Percentiles rank a stretch among this genome's conserved stretches.
phyloP scores from a whole-genome alignment of 2,888 invertebrate species.

The Eudemis profundana region DNA sequence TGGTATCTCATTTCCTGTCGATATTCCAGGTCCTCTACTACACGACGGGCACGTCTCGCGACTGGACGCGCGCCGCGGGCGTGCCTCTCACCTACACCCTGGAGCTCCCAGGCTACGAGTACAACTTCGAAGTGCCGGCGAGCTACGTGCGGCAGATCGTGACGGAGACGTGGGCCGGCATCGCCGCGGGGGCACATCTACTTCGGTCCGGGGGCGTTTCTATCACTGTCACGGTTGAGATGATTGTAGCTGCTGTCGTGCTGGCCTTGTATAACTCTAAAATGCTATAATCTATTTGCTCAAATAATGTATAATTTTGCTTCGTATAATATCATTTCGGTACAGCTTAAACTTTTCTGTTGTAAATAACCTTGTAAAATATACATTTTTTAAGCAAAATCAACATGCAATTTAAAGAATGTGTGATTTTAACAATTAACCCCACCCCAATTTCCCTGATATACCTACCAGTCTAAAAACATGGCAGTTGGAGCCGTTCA shows the following conservation, averaged over 20 bases:
- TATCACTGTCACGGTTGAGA: not conserved
- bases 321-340: too few species aligned
- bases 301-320: too few species aligned
- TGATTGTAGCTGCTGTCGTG: not conserved
- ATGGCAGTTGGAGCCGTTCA: too few species aligned
- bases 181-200: conserved; percentile 71
- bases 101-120: conserved; percentile 87
- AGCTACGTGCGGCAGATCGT: conserved; percentile 84
- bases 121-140: conserved; percentile 84
- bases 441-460: too few species aligned
- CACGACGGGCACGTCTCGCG: conserved; percentile 88
- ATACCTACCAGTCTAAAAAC: too few species aligned
- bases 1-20: too few species aligned
- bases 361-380: too few species aligned
- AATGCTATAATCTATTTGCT: not conserved
- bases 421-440: too few species aligned
- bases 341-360: too few species aligned
- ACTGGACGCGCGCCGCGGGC: conserved; percentile 86
- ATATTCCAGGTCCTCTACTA: conserved; percentile 75
- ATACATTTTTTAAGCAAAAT: too few species aligned
- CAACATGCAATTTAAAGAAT: too few species aligned
- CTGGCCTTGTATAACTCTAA: conserved; percentile 3
- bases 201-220: conserved; percentile 51
- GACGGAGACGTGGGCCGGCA: conserved; percentile 86
- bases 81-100: conserved; percentile 87